Percentiles rank a stretch among this genome's conserved stretches.
phyloP scores from a whole-genome alignment of 1,140 invertebrate species.

The Scaptomyza montana region DNA sequence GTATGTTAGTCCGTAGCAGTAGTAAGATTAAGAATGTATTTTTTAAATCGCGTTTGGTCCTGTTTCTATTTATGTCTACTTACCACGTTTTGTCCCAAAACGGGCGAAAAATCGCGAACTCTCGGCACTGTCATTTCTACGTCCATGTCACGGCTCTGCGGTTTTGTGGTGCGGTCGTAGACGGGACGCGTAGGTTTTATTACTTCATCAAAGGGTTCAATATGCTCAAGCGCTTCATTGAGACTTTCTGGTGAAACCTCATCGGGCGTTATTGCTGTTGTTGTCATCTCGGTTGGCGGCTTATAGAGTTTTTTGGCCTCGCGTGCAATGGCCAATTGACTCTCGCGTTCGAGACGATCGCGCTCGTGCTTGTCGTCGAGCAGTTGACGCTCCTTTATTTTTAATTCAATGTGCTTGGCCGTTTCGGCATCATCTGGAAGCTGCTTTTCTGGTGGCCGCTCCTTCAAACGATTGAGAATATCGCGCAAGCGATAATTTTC shows the following conservation, averaged over 20 bases:
- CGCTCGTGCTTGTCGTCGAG: conserved; percentile 84
- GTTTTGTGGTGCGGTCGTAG: conserved; percentile 88
- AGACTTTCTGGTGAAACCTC: conserved; percentile 7
- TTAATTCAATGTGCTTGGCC: conserved; percentile 78
- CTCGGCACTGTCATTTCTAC: conserved; percentile 65
- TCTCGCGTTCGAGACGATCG: conserved; percentile 84
- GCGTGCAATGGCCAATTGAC: conserved; percentile 73
- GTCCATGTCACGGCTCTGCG: conserved; percentile 57
- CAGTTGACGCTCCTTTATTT: conserved; percentile 80
- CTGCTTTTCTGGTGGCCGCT: conserved; percentile 27
- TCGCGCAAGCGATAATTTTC: conserved; percentile 85
- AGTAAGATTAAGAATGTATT: too few species aligned
- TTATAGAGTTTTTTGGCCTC: conserved; percentile 75
- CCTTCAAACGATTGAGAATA: conserved; percentile 85
- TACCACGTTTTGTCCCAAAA: conserved; percentile 85
- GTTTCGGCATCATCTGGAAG: conserved; percentile 54
- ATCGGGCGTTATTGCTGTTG: neutral
- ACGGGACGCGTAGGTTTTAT: conserved; percentile 74
- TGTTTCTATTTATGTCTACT: conserved; percentile 20
- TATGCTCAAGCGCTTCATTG: neutral
- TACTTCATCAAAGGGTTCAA: neutral
- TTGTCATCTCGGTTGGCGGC: conserved; percentile 24
- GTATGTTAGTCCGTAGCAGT: neutral
- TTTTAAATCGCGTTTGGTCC: too few species aligned
- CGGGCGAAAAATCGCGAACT: conserved; percentile 86